Evolutionary conservation across 2,113 vertebrate genomes (phyloP).

Genomic region (Megatriorchis doriae): DNA sequence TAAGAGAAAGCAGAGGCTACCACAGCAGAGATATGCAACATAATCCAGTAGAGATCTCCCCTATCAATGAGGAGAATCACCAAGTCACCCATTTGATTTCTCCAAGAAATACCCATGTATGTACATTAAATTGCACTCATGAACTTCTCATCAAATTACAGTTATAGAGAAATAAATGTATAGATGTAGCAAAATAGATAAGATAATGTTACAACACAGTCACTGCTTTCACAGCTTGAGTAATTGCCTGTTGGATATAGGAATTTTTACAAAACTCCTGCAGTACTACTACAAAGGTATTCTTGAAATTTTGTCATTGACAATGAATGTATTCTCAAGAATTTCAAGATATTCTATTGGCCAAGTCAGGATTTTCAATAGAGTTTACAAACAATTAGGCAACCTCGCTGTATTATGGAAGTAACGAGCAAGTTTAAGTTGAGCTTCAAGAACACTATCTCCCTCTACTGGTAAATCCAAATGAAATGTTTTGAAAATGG

Average conservation of each 20-base stretch:
- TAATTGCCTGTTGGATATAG: neutral
- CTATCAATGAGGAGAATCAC: neutral
- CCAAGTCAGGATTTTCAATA: neutral
- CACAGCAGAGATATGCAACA: neutral
- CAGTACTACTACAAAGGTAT: neutral
- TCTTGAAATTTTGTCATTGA: neutral
- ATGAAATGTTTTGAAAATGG: neutral
- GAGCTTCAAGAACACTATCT: neutral
- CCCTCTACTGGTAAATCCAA: conserved; percentile 51
- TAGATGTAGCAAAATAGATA: neutral
- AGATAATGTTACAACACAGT: neutral
- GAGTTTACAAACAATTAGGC: neutral
- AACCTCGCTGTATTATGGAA: neutral
- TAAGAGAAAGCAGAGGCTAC: neutral
- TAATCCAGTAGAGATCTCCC: neutral
- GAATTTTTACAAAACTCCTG: neutral
- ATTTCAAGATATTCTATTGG: neutral
- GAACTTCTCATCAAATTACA: neutral
- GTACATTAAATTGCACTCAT: neutral
- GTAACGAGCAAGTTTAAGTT: neutral
- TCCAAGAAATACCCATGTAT: neutral
- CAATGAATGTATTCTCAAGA: neutral
- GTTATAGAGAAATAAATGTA: neutral
- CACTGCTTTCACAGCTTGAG: neutral
- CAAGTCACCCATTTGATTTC: neutral